Conservation (phyloP, 23 tunicate genomes). For the Halocynthia roretzi region DNA sequence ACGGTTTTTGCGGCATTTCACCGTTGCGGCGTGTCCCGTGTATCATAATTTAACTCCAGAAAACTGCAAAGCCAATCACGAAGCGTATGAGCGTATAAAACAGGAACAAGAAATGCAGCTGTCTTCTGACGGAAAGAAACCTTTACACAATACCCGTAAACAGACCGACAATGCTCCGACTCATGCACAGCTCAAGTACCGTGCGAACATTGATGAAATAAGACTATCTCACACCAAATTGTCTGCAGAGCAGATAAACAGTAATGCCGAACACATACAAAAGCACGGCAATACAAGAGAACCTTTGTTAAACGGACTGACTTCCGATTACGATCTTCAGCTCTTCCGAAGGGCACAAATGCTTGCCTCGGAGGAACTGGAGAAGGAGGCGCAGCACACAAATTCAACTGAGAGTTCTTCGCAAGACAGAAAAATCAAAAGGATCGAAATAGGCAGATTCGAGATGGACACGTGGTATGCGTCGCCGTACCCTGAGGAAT, state of each 20-base stretch:
- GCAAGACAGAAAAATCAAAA: constrained; percentile 32
- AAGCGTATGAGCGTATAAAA: constrained; percentile 61
- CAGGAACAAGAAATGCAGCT: constrained; percentile 49
- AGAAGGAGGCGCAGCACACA: constrained; percentile 7
- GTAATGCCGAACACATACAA: constrained; percentile 30
- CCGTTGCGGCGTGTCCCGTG: constrained; percentile 76
- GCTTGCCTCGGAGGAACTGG: constrained; percentile 25
- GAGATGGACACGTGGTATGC: constrained; percentile 96
- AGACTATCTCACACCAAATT: constrained; percentile 2
- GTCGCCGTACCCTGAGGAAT: constrained; percentile 90
- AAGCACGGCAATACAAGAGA: constrained; percentile 53
- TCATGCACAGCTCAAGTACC: constrained; percentile 39
- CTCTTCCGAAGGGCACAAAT: constrained; percentile 91
- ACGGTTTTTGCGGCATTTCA: constrained; percentile 75
- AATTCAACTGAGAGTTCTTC: neutral
- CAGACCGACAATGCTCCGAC: constrained; percentile 61
- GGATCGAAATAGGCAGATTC: constrained; percentile 79
- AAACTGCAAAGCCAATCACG: constrained; percentile 67
- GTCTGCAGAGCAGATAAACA: constrained; percentile 27
- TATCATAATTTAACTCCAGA: constrained; percentile 92
- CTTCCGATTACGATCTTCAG: constrained; percentile 84
- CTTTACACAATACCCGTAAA: constrained; percentile 73
- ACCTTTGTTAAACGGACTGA: constrained; percentile 64
- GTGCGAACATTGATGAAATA: constrained; percentile 35
- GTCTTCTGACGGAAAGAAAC: constrained; percentile 24